Base-by-base conservation (phyloP, 2,113 vertebrate genomes). In the Hyaena hyaena region DNA sequence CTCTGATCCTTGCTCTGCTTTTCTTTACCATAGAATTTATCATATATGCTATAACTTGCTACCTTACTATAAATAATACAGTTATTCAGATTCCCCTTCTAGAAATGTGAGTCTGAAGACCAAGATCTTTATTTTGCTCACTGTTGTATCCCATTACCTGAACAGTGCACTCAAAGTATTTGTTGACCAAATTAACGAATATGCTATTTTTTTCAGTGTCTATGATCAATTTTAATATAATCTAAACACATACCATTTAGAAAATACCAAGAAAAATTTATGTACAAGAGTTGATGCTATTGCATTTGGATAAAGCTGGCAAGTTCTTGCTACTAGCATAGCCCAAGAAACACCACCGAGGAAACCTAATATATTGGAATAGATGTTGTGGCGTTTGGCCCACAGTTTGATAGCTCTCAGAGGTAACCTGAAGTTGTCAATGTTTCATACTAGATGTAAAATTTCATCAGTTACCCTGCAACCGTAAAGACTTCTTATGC, bases 321-420 rank as follows among this genome's bases (percentile, higher is more conserved):
- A 99, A 96, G 99, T 99, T 98, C 99, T 99, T 98, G 99, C 99
- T 93, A 99, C 99, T 97, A 99, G 98, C 99, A 99, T 99, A 97
- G 99, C 99, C 99, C 99, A 99, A 61, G 99, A 99, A 90, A 99
- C 99, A 81, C 99, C 99, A 23, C 99, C 99, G 98, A 99, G 98
- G 98, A 99, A 99, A 98, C 99, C 99, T 99, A 99, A 98, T 98
- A 99, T 99, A 98, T 99, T 99, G 94, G 99, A 99, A 99, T 99
- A 99, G 98, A 99, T 99, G 98, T 99, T 99, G 98, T 99, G 99
- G 97, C 99, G 99, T 99, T 99, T 99, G 97, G 99, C 99, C 99
- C 99, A 99, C 73, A 99, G 98, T 98, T 99, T 99, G 98, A 99
- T 99, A 98, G 99, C 99, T 99, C 99, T 99, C 98, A 99, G 98